These are phyloP conservation scores for Platypus cylindrus DNA, from an alignment of 2,888 invertebrate species.

Conservation along the genomic window DNA sequence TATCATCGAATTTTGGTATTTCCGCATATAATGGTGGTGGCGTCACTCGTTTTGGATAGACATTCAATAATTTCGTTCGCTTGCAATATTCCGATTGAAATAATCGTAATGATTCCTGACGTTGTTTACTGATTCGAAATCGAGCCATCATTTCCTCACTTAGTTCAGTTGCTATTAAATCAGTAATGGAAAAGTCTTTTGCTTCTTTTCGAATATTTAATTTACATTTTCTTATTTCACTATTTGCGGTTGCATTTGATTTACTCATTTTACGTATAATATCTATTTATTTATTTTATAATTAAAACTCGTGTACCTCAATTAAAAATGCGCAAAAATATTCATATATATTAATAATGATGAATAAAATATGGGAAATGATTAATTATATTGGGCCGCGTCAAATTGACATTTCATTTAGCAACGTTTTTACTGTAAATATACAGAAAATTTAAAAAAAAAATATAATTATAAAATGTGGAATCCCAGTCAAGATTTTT, in stretches of 20 bases:
- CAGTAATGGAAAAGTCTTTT: slow-evolving; percentile 18
- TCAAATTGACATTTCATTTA: too few relatives aligned
- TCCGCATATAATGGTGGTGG: slow-evolving; percentile 27
- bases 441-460: too few relatives aligned
- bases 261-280: too few relatives aligned
- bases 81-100: slow-evolving; percentile 26
- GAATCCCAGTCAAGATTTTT: too few relatives aligned
- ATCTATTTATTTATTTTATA: too few relatives aligned
- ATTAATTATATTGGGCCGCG: too few relatives aligned
- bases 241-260: slow-evolving; percentile 5
- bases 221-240: slow-evolving; percentile 15
- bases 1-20: slow-evolving; percentile 23
- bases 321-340: too few relatives aligned
- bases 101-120: slow-evolving; percentile 21
- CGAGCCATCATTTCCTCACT: slow-evolving; percentile 26
- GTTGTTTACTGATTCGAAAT: slow-evolving; percentile 25
- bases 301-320: too few relatives aligned
- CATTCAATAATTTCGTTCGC: slow-evolving; percentile 25
- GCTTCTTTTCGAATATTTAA: slow-evolving; percentile 9
- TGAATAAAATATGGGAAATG: too few relatives aligned
- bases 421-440: too few relatives aligned
- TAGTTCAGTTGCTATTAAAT: slow-evolving; percentile 23
- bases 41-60: slow-evolving; percentile 22
- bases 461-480: too few relatives aligned
- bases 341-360: too few relatives aligned